phyloP scores from a whole-genome alignment of 1,140 invertebrate genomes.

The Nasonia longicornis region DNA sequence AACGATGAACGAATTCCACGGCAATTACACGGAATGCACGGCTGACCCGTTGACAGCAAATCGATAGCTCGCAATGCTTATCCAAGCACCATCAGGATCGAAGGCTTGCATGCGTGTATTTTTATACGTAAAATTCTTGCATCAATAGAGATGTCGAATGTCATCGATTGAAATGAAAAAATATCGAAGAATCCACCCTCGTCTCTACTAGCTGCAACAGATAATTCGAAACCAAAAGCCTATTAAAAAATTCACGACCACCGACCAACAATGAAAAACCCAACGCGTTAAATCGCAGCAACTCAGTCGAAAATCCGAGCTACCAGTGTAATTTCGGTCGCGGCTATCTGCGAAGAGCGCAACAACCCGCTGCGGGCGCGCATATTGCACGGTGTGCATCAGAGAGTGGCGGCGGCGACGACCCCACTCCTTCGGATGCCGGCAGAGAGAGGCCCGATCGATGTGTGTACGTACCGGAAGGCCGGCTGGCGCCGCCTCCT shows the following conservation, averaged over 20 bases:
- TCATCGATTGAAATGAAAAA: too few species aligned
- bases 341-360: background rate
- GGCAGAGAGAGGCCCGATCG: background rate
- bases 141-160: too few species aligned
- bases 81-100: background rate
- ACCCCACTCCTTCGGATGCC: background rate
- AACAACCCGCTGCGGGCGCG: background rate
- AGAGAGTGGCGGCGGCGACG: background rate
- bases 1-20: background rate
- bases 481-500: background rate
- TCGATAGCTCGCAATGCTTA: background rate
- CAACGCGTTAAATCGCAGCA: too few species aligned
- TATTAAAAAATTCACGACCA: too few species aligned
- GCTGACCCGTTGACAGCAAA: background rate
- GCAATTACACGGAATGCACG: background rate
- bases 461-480: background rate
- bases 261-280: too few species aligned
- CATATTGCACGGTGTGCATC: conserved; percentile 2
- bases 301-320: background rate
- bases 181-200: too few species aligned
- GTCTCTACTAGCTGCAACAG: too few species aligned
- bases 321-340: background rate
- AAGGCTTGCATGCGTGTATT: too few species aligned
- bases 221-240: too few species aligned
- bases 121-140: too few species aligned